Percentiles rank a stretch among this genome's conserved stretches.
These are phyloP conservation scores for Zaprionus tsacasi DNA, from an alignment of 1,140 invertebrate genomes.

Conservation along the genomic window DNA sequence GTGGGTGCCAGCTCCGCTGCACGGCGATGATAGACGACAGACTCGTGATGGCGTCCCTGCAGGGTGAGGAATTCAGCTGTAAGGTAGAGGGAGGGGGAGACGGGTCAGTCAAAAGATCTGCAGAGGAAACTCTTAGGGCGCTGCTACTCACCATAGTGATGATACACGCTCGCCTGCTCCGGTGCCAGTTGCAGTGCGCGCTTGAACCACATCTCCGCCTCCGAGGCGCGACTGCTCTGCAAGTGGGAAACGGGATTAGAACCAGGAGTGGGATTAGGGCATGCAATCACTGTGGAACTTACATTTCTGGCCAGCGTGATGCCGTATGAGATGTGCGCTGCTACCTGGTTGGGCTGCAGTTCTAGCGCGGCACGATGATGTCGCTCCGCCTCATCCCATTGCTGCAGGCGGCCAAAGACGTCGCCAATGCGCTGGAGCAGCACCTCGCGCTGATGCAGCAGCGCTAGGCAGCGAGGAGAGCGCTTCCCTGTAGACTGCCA, in stretches of 20 bases:
- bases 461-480: constrained; percentile 91
- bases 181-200: constrained; percentile 93
- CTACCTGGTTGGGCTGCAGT: constrained; percentile 93
- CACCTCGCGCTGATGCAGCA: constrained; percentile 91
- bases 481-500: constrained; percentile 95
- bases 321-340: constrained; percentile 95
- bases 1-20: constrained; percentile 90
- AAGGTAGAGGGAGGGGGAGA: constrained; percentile 15
- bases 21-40: constrained; percentile 90
- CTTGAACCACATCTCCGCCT: constrained; percentile 96
- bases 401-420: constrained; percentile 91
- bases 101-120: no score
- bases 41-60: constrained; percentile 90
- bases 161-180: constrained; percentile 91
- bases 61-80: constrained; percentile 94
- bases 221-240: constrained; percentile 91
- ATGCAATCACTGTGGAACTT: constrained; percentile 83
- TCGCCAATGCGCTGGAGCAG: constrained; percentile 87
- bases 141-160: constrained; percentile 91
- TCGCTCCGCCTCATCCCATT: constrained; percentile 91
- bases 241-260: not conserved
- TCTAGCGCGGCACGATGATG: constrained; percentile 93
- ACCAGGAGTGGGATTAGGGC: not conserved
- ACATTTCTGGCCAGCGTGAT: constrained; percentile 95
- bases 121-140: constrained; percentile 12